These are phyloP conservation scores for Paraescarpia echinospica DNA, from an alignment of 1,140 invertebrate species.

Conservation along the genomic window DNA sequence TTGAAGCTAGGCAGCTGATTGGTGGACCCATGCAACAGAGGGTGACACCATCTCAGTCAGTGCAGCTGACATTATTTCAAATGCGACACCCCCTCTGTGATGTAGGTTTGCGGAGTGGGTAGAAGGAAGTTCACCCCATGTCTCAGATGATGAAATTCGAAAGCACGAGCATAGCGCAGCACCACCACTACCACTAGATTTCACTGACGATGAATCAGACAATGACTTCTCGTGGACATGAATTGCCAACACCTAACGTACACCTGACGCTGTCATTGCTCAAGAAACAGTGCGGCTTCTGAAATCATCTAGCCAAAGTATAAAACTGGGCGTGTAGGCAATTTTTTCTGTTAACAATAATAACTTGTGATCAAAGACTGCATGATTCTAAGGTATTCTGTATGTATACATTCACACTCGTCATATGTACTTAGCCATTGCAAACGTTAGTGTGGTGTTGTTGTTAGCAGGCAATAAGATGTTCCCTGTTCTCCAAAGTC, in stretches of 20 bases:
- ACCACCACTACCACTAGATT: not conserved
- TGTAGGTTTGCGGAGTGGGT: not conserved
- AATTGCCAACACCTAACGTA: not conserved
- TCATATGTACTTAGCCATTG: not conserved
- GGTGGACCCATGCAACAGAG: not conserved
- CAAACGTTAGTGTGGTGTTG: not conserved
- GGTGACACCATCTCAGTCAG: not conserved
- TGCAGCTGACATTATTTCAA: not conserved
- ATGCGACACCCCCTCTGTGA: not conserved
- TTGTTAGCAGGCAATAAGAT: not conserved
- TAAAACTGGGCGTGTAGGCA: too few relatives aligned
- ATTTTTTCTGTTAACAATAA: too few relatives aligned
- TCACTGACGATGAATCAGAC: not conserved
- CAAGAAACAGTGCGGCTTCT: not conserved
- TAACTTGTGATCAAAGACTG: not conserved
- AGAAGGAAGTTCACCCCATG: not conserved
- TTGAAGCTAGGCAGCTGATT: not conserved
- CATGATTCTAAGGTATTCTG: not conserved
- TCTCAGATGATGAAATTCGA: not conserved
- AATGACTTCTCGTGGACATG: not conserved
- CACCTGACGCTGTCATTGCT: not conserved
- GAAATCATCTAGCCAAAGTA: not conserved
- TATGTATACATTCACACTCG: not conserved
- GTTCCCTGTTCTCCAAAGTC: not conserved
- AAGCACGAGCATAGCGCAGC: not conserved